These are phyloP conservation scores for Prosopocoilus inquinatus DNA, from an alignment of 2,888 invertebrate genomes.

Conservation along the genomic window DNA sequence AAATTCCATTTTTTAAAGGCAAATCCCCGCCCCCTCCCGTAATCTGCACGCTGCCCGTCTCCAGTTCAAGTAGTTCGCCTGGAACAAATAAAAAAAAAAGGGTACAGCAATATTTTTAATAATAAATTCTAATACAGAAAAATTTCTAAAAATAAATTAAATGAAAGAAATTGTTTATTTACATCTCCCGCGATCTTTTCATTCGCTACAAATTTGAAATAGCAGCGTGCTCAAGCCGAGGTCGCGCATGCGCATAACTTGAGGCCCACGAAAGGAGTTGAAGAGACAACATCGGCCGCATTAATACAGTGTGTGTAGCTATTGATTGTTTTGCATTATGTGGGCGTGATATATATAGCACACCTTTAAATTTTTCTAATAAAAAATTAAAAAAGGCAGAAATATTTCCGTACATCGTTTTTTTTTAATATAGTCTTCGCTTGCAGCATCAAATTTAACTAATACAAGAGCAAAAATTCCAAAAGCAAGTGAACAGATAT, in stretches of 20 bases:
- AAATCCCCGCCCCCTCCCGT: conserved; percentile 43
- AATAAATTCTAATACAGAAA: conserved; percentile 7
- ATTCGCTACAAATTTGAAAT: conserved; percentile 15
- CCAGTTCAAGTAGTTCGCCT: conserved; percentile 39
- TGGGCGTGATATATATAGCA: conserved; percentile 33
- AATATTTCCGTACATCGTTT: no score
- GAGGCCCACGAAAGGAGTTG: conserved; percentile 48
- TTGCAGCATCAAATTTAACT: no score
- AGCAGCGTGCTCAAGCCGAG: conserved; percentile 33
- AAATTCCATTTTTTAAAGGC: conserved; percentile 29
- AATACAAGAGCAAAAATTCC: no score
- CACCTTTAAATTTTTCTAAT: no score
- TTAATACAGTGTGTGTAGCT: conserved; percentile 30
- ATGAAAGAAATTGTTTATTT: conserved; percentile 18
- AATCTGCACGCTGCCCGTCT: conserved; percentile 33
- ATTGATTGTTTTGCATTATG: conserved; percentile 36
- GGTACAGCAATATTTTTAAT: no score
- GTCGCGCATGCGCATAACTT: conserved; percentile 43
- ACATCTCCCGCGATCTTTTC: conserved; percentile 14
- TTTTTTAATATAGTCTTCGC: no score
- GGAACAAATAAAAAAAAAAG: conserved; percentile 8
- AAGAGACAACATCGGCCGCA: conserved; percentile 24
- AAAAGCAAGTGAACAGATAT: no score
- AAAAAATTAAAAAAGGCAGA: no score
- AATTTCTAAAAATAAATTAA: conserved; percentile 5